phyloP scores from a whole-genome alignment of 2,113 vertebrate species.

The Heterotilapia buettikoferi region DNA sequence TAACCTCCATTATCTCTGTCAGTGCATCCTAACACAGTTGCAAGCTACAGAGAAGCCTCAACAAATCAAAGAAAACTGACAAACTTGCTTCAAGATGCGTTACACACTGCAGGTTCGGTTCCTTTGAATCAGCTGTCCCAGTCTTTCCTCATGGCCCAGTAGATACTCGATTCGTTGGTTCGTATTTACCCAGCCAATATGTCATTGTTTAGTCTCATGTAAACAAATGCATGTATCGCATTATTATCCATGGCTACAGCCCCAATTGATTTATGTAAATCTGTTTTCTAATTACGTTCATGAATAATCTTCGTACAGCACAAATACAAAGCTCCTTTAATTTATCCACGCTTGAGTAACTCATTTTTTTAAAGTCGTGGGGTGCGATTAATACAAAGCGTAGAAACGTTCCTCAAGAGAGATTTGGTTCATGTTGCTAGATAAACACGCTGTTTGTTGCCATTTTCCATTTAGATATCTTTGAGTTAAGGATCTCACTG shows the following conservation, averaged over 20 bases:
- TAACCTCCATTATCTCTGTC: background rate
- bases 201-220: background rate
- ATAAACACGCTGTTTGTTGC: background rate
- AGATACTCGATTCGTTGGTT: background rate
- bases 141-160: background rate
- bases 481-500: background rate
- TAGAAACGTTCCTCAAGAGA: background rate
- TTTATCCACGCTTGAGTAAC: background rate
- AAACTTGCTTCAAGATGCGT: background rate
- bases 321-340: background rate
- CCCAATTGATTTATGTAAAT: conserved; percentile 46
- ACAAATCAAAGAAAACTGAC: background rate
- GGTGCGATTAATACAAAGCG: background rate
- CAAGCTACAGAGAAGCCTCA: background rate
- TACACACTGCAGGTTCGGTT: background rate
- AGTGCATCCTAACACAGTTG: background rate
- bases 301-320: conserved; percentile 16
- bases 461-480: background rate
- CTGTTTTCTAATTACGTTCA: conserved; percentile 40
- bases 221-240: background rate
- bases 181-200: background rate
- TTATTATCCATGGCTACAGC: background rate
- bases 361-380: background rate
- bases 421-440: background rate
- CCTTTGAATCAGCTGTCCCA: background rate